These are phyloP conservation scores for Tinea semifulvella DNA, from an alignment of 2,888 invertebrate genomes.

Conservation along the genomic window DNA sequence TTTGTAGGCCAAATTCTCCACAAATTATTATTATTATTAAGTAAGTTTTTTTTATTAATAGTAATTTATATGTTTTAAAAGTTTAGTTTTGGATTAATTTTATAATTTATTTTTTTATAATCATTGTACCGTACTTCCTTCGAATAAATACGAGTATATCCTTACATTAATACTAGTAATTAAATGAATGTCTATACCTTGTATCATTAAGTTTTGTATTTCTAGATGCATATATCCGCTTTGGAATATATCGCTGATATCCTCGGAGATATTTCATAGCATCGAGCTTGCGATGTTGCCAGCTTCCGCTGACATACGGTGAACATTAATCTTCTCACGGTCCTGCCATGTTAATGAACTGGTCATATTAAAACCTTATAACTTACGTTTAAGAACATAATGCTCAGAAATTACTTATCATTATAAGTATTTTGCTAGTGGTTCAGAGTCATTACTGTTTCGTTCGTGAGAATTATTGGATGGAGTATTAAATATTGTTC, in stretches of 20 bases:
- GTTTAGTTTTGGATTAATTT: too few relatives aligned
- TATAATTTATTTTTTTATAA: too few relatives aligned
- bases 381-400: slow-evolving; percentile 7
- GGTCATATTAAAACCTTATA: slow-evolving; percentile 24
- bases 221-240: slow-evolving; percentile 26
- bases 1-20: too few relatives aligned
- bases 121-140: too few relatives aligned
- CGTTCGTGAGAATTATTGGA: not conserved
- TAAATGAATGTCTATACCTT: too few relatives aligned
- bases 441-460: too few relatives aligned
- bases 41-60: too few relatives aligned
- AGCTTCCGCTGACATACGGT: slow-evolving; percentile 18
- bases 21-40: too few relatives aligned
- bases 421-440: too few relatives aligned
- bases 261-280: slow-evolving; percentile 24
- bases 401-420: slow-evolving; percentile 7
- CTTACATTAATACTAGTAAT: too few relatives aligned
- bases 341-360: slow-evolving; percentile 30
- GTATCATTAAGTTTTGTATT: slow-evolving; percentile 10
- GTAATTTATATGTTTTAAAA: too few relatives aligned
- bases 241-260: slow-evolving; percentile 24
- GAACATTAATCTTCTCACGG: slow-evolving; percentile 26
- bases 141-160: too few relatives aligned
- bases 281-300: slow-evolving; percentile 15
- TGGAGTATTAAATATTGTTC: not conserved